A percentile compares a stretch with the other conserved stretches of the same genome.
Conservation (phyloP, 2,797 vertebrate genomes). For the Xiphorhynchus erythropygius region DNA sequence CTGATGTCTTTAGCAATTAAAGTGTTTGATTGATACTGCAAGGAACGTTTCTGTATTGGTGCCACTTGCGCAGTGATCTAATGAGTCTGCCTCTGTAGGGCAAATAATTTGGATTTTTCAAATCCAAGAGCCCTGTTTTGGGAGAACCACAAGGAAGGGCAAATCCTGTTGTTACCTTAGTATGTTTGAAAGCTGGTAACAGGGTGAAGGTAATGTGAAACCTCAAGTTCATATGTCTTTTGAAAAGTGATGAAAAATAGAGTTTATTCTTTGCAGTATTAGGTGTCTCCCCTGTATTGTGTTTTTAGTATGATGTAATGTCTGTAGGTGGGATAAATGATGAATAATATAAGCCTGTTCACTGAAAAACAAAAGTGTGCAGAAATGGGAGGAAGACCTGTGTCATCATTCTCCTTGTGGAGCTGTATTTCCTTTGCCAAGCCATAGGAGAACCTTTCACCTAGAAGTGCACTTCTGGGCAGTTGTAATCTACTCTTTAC, state of each 20-base stretch:
- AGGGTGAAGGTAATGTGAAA: not conserved
- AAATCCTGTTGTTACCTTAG: not conserved
- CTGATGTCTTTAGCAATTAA: not conserved
- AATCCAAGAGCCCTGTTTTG: not conserved
- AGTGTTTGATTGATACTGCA: not conserved
- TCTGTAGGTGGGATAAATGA: slow-evolving; percentile 10
- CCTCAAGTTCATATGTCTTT: not conserved
- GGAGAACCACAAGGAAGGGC: not conserved
- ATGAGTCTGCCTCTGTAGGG: not conserved
- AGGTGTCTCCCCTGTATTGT: not conserved
- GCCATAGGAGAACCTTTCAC: not conserved
- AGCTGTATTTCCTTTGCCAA: not conserved
- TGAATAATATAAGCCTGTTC: not conserved
- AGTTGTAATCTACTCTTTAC: not conserved
- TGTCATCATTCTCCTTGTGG: not conserved
- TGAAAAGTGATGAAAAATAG: slow-evolving; percentile 2
- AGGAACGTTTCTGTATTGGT: not conserved
- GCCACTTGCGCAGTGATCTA: not conserved
- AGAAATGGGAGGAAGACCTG: not conserved
- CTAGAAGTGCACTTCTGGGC: not conserved
- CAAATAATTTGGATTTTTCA: not conserved
- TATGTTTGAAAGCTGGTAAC: not conserved
- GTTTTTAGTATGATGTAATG: not conserved
- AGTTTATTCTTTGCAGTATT: not conserved
- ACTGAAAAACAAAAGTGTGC: not conserved